Base-by-base conservation (phyloP, 2,113 vertebrate genomes). In the Nothoprocta pentlandii region DNA sequence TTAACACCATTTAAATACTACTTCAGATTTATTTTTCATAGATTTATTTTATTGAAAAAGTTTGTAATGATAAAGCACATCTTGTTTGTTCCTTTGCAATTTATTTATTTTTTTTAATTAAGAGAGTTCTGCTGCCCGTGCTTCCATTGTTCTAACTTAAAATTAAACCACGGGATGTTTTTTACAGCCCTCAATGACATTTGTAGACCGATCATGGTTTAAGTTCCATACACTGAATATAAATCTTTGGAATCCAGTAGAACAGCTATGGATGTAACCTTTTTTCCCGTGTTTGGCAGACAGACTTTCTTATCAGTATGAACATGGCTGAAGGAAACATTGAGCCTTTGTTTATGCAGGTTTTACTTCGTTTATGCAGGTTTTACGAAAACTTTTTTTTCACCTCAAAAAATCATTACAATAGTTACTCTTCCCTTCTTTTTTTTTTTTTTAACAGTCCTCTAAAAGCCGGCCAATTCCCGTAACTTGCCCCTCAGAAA, bases 1-100 rank as follows among this genome's bases (percentile, higher is more conserved):
- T 92, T 95, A 96, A 92, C 79, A 94, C 94, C 92, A 96, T 94
- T 95, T 95, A 97, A 85, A 86, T 90, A 93, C 80, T 92, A 62
- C 63, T 96, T 94, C 80, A 90, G 95, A 95, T 95, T 79, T 92
- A 20, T 93, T 88, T 97, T 96, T 93, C 82, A 88, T 95, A n/a
- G 88, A 59, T 90, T 90, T 90, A 74, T 97, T 71, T 92, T 93
- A 92, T 92, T 89, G 87, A 79, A 61, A 85, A 95, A 91, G 69
- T 94, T 95, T 90, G 56, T 93, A 42, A 73, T 61, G 74, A 78
- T 86, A 93, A 79, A 46, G 44, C 44, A 58, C 4, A 21, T 90
- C 44, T 95, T 90, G 56, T 93, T 91, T 90, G 53, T 90, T 1
- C 10, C 68, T 83, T 84, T 84, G 26, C 88, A 85, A 56, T 85